phyloP scores from a whole-genome alignment of 2,113 vertebrate species.

The Cairina moschata region DNA sequence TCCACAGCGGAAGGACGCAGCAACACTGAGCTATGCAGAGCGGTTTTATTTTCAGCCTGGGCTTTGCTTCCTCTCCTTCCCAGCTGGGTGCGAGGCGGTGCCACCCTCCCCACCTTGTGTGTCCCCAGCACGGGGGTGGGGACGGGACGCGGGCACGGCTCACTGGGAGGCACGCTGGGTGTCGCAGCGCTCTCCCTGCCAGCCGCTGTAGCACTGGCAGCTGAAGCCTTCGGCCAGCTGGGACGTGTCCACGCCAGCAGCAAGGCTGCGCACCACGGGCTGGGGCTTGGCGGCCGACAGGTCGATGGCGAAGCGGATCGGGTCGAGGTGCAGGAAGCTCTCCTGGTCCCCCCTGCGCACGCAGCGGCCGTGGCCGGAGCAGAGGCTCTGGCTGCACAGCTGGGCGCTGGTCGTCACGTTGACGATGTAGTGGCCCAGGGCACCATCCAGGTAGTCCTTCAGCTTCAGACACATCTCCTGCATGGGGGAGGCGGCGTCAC shows the following conservation, averaged over 20 bases:
- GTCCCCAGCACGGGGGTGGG: neutral
- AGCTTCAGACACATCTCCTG: conserved; percentile 83
- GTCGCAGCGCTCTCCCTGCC: conserved; percentile 71
- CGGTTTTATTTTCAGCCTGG: neutral
- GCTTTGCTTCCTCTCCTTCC: neutral
- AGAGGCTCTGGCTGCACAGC: conserved; percentile 82
- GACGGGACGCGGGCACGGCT: neutral
- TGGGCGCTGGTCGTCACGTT: conserved; percentile 84
- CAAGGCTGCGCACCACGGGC: conserved; percentile 57
- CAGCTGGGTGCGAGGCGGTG: neutral
- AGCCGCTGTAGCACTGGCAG: conserved; percentile 88
- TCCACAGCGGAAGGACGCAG: neutral
- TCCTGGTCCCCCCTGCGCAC: conserved; percentile 70
- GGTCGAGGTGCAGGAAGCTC: conserved; percentile 81
- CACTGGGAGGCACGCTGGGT: neutral
- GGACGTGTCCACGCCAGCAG: conserved; percentile 38
- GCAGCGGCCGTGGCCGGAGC: conserved; percentile 84
- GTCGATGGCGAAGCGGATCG: conserved; percentile 77
- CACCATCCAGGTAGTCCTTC: conserved; percentile 80
- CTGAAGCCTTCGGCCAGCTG: conserved; percentile 74
- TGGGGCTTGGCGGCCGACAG: conserved; percentile 33
- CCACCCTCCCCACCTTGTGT: neutral
- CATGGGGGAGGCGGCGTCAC: neutral
- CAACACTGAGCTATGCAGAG: neutral
- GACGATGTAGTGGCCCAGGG: conserved; percentile 84